Evolutionary conservation across 2,888 invertebrate species (phyloP), one percentile per base, ranked within the genome.

Genomic region (Orchesella flavescens): DNA sequence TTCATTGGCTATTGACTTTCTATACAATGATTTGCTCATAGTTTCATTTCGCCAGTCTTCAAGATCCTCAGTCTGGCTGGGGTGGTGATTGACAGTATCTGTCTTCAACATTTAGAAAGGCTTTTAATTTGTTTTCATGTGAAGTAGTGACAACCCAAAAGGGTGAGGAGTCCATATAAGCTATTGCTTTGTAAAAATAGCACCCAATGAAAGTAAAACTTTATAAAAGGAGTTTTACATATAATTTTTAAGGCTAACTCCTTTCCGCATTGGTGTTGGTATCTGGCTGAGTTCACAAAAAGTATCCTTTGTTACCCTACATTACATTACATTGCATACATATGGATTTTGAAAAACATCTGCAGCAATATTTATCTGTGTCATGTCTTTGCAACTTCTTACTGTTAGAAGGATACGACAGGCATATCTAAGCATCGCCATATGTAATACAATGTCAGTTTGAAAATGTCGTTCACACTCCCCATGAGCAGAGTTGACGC

Each of bases 281-380:
- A 7, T 34, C 7, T 34, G 34, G 34, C 34, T 34, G 3, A 34
- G 7, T 7, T 34, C 34, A 34, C 34, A 34, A 34, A 34, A 34
- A 34, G 34, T 34, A 34, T 34, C 34, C 34, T 34, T 34, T 34
- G 34, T 34, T 34, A 34, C 34, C 34, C 34, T 34, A 34, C 34
- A 34, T 34, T 34, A 34, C 3, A 34, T 34, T 34, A 34, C 34
- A 34, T 34, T 34, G 7, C 3, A 34, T 34, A 34, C 34, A 23
- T 53, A 10, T 63, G 65, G 34, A 66, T 71, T 72, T 34, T 61
- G 49, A 71, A 69, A 78, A 69, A 78, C 78, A 78, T 78, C 78
- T 78, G 78, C 78, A 78, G 61, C 78, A 78, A 71, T 78, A 78
- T 77, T 77, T 77, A 77, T 77, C 77, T 68, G 77, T 77, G 77